A percentile compares a stretch with the other conserved stretches of the same genome.
Conservation (phyloP, 1,140 invertebrate genomes). For the Drosophila bocki region DNA sequence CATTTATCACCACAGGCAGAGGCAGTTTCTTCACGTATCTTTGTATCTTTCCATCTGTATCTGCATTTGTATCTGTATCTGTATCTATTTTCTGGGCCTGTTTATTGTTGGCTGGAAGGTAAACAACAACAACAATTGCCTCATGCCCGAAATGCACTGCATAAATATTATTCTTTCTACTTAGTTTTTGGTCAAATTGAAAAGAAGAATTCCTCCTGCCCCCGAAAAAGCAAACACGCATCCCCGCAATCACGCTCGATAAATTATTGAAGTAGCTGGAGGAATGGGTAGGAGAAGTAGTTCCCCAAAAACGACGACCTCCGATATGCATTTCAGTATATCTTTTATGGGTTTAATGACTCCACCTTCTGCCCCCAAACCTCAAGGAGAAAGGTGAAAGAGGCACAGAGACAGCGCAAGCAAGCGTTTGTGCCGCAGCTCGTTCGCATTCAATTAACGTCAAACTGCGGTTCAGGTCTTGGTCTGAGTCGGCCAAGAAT, state of each 20-base stretch:
- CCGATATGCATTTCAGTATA: constrained; percentile 58
- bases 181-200: constrained; percentile 59
- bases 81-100: constrained; percentile 26
- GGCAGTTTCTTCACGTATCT: constrained; percentile 1
- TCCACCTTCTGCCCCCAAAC: constrained; percentile 18
- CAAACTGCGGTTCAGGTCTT: constrained; percentile 33
- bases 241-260: constrained; percentile 64
- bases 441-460: constrained; percentile 78
- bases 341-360: constrained; percentile 81
- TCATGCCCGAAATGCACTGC: constrained; percentile 67
- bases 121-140: constrained; percentile 72
- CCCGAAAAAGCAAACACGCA: constrained; percentile 31
- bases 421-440: constrained; percentile 39
- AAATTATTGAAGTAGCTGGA: constrained; percentile 70
- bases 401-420: not conserved
- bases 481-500: constrained; percentile 6
- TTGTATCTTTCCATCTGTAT: constrained; percentile 17
- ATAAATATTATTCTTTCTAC: constrained; percentile 78
- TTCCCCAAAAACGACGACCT: constrained; percentile 1
- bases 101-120: constrained; percentile 62
- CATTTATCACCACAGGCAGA: constrained; percentile 27
- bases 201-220: constrained; percentile 33
- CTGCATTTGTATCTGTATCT: not conserved
- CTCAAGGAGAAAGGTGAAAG: constrained; percentile 50
- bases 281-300: not conserved